Conservation (phyloP, 1,140 invertebrate genomes). For the Olivierus martensii region DNA sequence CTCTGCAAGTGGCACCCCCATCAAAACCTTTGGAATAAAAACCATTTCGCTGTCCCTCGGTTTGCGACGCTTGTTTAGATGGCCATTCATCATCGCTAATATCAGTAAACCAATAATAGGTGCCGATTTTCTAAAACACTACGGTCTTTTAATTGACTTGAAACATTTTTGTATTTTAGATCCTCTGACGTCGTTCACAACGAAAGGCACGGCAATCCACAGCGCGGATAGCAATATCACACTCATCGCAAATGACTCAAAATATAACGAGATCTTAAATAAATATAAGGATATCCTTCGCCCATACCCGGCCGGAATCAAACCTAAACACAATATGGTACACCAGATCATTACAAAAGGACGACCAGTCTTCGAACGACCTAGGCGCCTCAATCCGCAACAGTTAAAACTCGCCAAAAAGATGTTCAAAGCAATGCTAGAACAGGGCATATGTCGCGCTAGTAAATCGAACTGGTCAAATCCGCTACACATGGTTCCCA, state of each 20-base stretch:
- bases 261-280: background rate
- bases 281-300: conserved; percentile 2
- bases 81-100: too few species aligned
- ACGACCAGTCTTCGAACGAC: background rate
- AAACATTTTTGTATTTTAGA: background rate
- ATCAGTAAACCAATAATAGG: conserved; percentile 12
- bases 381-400: too few species aligned
- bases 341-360: conserved; percentile 8
- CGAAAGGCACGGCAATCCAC: background rate
- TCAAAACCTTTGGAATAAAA: too few species aligned
- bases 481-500: conserved; percentile 20
- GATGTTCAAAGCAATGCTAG: conserved; percentile 6
- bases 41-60: too few species aligned
- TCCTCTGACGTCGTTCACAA: background rate
- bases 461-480: conserved; percentile 19
- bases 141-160: background rate
- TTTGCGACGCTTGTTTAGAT: too few species aligned
- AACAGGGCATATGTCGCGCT: conserved; percentile 14
- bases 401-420: too few species aligned
- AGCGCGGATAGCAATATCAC: background rate
- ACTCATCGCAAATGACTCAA: background rate
- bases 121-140: conserved; percentile 10
- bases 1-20: too few species aligned
- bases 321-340: conserved; percentile 7
- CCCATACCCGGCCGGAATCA: background rate